Evolutionary conservation across 2,888 invertebrate genomes (phyloP).

Genomic region (Platycheirus rosarum): DNA sequence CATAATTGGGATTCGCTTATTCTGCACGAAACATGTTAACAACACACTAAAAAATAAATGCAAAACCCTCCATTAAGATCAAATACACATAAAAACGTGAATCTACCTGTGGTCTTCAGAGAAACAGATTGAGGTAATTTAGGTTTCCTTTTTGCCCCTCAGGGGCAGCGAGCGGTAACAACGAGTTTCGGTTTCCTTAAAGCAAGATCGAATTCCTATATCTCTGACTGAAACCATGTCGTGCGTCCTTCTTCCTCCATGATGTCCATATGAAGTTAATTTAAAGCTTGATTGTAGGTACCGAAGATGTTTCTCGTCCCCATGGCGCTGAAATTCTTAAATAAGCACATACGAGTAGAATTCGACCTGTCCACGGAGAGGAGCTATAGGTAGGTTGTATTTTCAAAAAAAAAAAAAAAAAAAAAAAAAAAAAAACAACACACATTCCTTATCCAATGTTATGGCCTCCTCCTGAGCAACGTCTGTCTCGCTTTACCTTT

Average conservation of each 20-base stretch:
- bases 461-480: conserved; percentile 40
- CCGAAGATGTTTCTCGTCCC: conserved; percentile 42
- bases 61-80: conserved; percentile 64
- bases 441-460: conserved; percentile 32
- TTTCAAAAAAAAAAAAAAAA: too few relatives aligned
- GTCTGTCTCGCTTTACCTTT: conserved; percentile 29
- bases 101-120: conserved; percentile 54
- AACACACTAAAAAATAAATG: conserved; percentile 56
- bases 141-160: conserved; percentile 31
- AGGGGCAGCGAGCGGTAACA: conserved; percentile 12
- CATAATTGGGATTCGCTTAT: conserved; percentile 54
- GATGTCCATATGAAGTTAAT: background rate
- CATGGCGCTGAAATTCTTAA: conserved; percentile 70
- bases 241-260: conserved; percentile 35
- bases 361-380: conserved; percentile 31
- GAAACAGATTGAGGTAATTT: conserved; percentile 67
- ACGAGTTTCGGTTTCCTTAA: conserved; percentile 39
- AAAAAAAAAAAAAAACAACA: conserved; percentile 15
- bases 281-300: conserved; percentile 9
- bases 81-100: conserved; percentile 56
- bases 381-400: too few relatives aligned
- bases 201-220: conserved; percentile 41
- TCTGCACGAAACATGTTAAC: conserved; percentile 73
- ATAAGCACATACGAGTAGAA: conserved; percentile 55
- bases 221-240: conserved; percentile 17